Base-by-base conservation (phyloP, 2,113 vertebrate genomes). In the Vulpes ferrilata region DNA sequence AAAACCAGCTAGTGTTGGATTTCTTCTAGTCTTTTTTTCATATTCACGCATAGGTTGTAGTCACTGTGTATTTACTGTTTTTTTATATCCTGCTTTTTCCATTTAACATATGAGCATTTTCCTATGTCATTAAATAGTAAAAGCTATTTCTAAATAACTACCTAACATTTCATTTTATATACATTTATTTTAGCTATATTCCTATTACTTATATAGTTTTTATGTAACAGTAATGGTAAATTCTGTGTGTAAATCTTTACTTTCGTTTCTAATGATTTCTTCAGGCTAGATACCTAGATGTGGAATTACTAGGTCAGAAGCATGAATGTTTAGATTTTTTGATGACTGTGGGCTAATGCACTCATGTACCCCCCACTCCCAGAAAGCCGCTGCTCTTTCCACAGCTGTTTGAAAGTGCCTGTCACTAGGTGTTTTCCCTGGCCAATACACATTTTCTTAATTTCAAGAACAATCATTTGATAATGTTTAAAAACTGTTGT, bases 401-500 rank as follows among this genome's bases (percentile, higher is more conserved):
- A 67, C 23, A 69, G 16, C 76, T 35, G 23, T 84, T 85, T 43
- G 23, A 82, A 97, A 90, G 32, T 92, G 7, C 20, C 64, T 53
- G 32, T 92, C 79, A 64, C 10, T 3, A 51, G 19, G 2, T 30
- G 1, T 60, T 88, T 84, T 10, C 76, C 60, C 27, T 86, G 30
- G 55, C 57, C 23, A 93, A 25, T 80, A 69, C 11, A 67, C 17
- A 7, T 51, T 83, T 76, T 83, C 23, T 80, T 17, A 43, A 90
- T 93, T 92, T 90, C 30, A 90, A 92, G 65, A 25, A 60, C 88
- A 43, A 69, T 78, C 48, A 92, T 88, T 76, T 88, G 30, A 20
- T 92, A 82, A 60, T 90, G 11, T 82, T 95, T 95, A 89, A 93
- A 96, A 79, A 51, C 62, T 88, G 12, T 65, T 57, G 95, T 51